Percentiles rank a stretch among this genome's conserved stretches.
phyloP scores from a whole-genome alignment of 2,888 invertebrate species.

The Microchrysa polita region DNA sequence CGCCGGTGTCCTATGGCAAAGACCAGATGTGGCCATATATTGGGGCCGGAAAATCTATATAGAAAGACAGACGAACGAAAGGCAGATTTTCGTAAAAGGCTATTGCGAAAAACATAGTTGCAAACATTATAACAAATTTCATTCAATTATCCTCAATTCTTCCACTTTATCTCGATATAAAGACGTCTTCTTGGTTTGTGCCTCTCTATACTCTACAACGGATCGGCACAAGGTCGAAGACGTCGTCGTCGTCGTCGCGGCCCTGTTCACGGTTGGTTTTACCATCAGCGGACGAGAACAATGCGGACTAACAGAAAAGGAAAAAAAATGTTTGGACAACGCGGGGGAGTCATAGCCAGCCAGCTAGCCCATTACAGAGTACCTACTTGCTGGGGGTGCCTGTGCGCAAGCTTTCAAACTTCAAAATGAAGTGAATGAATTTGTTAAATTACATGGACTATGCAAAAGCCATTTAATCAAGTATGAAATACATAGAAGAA shows the following conservation, averaged over 20 bases:
- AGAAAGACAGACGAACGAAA: not conserved
- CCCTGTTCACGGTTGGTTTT: not conserved
- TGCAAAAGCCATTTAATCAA: slow-evolving; percentile 32
- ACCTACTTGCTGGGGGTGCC: not conserved
- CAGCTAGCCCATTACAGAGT: not conserved
- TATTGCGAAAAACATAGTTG: slow-evolving; percentile 29
- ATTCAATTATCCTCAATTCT: slow-evolving; percentile 48
- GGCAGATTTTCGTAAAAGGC: slow-evolving; percentile 19
- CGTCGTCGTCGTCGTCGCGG: not conserved
- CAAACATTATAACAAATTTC: slow-evolving; percentile 44
- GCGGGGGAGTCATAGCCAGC: not conserved
- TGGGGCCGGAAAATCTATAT: not conserved
- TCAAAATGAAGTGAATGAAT: slow-evolving; percentile 13
- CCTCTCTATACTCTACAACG: no score
- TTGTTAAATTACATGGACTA: slow-evolving; percentile 25
- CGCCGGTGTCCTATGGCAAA: no score
- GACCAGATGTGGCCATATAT: no score
- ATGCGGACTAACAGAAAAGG: not conserved
- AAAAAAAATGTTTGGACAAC: not conserved
- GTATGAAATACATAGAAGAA: not conserved
- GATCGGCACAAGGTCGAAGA: no score
- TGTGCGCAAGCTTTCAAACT: not conserved
- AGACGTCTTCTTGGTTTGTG: not conserved
- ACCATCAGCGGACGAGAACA: no score
- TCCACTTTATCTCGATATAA: slow-evolving; percentile 18